Percentiles rank a stretch among this genome's conserved stretches.
These are phyloP conservation scores for Paguma larvata DNA, from an alignment of 2,797 vertebrate species.

Conservation along the genomic window DNA sequence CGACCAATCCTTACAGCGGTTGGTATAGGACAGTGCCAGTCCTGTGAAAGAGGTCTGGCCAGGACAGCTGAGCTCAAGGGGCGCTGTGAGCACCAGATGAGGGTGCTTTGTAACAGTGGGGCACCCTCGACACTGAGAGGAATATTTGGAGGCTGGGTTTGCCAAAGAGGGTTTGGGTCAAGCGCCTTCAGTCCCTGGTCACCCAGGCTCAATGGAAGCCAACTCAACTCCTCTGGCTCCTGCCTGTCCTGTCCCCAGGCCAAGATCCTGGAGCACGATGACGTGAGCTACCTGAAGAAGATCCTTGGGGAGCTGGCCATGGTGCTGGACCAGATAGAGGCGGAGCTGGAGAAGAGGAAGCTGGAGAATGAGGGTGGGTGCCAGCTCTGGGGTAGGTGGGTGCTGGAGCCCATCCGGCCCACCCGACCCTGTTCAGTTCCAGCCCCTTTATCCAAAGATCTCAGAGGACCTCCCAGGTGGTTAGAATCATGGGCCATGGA, in stretches of 20 bases:
- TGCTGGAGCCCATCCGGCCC: neutral
- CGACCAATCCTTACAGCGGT: neutral
- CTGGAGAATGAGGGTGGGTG: conserved; percentile 96
- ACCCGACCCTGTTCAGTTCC: neutral
- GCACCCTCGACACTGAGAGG: neutral
- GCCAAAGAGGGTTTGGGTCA: neutral
- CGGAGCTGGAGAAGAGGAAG: conserved; percentile 98
- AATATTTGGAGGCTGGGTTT: conserved; percentile 6
- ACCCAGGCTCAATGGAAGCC: neutral
- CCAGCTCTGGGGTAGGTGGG: conserved; percentile 33
- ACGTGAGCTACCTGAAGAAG: conserved; percentile 98
- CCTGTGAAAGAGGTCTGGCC: neutral
- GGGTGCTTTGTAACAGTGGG: too few species aligned
- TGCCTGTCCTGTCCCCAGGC: conserved; percentile 88
- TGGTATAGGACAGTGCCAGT: neutral
- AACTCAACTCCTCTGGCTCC: conserved; percentile 32
- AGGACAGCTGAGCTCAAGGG: neutral
- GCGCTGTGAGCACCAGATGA: neutral
- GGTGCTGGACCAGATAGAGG: conserved; percentile 98
- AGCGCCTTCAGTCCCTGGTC: neutral
- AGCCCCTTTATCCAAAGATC: neutral
- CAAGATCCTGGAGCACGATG: conserved; percentile 98
- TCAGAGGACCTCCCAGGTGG: neutral
- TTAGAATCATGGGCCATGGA: neutral
- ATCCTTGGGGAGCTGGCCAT: conserved; percentile 97